These are phyloP conservation scores for Ptilorrhoa leucosticta DNA, from an alignment of 2,113 vertebrate genomes.

Conservation along the genomic window DNA sequence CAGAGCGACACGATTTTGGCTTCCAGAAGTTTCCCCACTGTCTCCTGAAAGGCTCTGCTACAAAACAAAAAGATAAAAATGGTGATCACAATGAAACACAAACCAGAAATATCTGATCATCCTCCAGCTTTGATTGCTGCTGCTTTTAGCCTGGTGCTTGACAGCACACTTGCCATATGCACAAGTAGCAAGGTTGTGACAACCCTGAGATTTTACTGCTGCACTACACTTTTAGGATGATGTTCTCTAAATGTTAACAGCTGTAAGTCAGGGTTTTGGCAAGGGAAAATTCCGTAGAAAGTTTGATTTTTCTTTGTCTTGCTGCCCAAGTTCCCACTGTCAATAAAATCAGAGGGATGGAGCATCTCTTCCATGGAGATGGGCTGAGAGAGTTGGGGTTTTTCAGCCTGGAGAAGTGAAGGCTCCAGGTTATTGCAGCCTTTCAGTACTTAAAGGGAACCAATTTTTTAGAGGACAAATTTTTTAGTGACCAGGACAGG, in stretches of 20 bases:
- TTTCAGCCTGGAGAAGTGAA: neutral
- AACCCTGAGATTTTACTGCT: neutral
- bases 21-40: neutral
- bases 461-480: neutral
- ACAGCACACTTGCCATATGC: neutral
- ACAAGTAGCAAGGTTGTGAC: neutral
- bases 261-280: neutral
- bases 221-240: neutral
- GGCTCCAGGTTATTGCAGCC: neutral
- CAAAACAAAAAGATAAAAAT: neutral
- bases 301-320: neutral
- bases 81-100: neutral
- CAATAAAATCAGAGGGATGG: neutral
- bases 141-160: neutral
- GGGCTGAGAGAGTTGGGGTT: neutral
- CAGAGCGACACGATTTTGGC: neutral
- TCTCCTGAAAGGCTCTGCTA: neutral
- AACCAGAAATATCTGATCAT: neutral
- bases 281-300: neutral
- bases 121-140: neutral
- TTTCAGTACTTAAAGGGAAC: neutral
- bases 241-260: neutral
- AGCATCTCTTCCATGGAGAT: accelerated
- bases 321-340: neutral
- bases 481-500: neutral